phyloP scores from a whole-genome alignment of 2,888 invertebrate species.

The Hanleya hanleyi region DNA sequence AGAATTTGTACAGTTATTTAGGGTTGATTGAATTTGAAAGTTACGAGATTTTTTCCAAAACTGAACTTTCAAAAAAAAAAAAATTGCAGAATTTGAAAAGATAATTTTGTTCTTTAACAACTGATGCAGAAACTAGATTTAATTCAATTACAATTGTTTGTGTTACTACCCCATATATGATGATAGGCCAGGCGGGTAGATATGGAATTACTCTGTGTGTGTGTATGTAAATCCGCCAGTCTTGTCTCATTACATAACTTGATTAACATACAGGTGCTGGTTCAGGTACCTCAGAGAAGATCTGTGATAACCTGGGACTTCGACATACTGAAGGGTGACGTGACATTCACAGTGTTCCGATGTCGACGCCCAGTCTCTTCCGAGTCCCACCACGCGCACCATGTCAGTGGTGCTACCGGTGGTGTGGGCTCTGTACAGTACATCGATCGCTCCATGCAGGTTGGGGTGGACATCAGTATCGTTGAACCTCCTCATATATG shows the following conservation, averaged over 20 bases:
- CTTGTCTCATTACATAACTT: conserved; percentile 11
- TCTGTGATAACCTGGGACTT: conserved; percentile 98
- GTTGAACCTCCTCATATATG: conserved; percentile 89
- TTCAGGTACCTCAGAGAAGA: conserved; percentile 87
- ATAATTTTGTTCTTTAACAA: too few relatives aligned
- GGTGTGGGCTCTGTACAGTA: conserved; percentile 70
- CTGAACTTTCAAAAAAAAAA: too few relatives aligned
- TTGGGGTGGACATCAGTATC: conserved; percentile 84
- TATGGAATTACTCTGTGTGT: background rate
- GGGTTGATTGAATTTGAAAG: too few relatives aligned
- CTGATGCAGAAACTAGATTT: too few relatives aligned
- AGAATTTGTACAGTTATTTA: too few relatives aligned
- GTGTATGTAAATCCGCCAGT: background rate
- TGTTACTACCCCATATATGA: too few relatives aligned
- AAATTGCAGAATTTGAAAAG: too few relatives aligned
- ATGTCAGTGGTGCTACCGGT: conserved; percentile 64
- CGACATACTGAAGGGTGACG: conserved; percentile 91
- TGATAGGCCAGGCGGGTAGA: too few relatives aligned
- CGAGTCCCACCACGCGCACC: conserved; percentile 66
- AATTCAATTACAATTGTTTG: too few relatives aligned
- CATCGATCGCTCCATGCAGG: conserved; percentile 78
- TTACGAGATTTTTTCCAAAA: too few relatives aligned
- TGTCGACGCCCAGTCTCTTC: conserved; percentile 56
- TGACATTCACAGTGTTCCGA: conserved; percentile 85
- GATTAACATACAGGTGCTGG: conserved; percentile 75